Conservation (phyloP, 2,113 vertebrate species). For the Salvator merianae region DNA sequence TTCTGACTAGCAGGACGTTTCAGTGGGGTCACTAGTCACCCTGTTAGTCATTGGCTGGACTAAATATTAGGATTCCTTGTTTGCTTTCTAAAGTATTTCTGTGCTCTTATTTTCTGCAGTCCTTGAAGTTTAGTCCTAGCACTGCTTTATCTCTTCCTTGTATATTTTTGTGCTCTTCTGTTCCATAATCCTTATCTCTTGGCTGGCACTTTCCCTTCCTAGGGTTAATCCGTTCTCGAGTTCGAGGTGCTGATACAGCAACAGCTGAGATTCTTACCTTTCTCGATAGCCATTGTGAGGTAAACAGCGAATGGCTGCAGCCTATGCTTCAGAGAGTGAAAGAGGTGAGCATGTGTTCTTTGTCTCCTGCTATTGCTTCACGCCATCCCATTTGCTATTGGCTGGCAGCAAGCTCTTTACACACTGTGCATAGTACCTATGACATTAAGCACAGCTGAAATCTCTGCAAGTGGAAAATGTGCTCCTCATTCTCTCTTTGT, state of each 20-base stretch:
- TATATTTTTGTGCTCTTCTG: background rate
- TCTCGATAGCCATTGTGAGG: slow-evolving; percentile 97
- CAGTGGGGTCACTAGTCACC: background rate
- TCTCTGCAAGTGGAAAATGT: background rate
- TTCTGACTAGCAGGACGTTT: background rate
- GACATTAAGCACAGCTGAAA: background rate
- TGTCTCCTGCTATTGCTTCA: background rate
- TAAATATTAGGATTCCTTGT: background rate
- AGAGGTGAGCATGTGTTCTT: slow-evolving; percentile 77
- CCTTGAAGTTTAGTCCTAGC: background rate
- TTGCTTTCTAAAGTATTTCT: background rate
- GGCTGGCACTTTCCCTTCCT: background rate
- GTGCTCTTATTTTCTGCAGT: background rate
- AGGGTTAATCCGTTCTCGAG: slow-evolving; percentile 96
- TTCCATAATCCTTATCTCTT: background rate
- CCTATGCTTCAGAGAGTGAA: slow-evolving; percentile 96
- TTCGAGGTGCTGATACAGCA: slow-evolving; percentile 89
- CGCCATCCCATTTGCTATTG: background rate
- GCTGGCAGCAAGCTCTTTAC: background rate
- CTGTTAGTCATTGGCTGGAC: background rate
- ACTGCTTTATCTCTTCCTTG: background rate
- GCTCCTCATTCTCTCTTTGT: background rate
- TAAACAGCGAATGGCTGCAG: slow-evolving; percentile 95
- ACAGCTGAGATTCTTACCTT: slow-evolving; percentile 90
- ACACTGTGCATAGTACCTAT: no score